phyloP scores from a whole-genome alignment of 2,113 vertebrate species.

The Mohoua ochrocephala region DNA sequence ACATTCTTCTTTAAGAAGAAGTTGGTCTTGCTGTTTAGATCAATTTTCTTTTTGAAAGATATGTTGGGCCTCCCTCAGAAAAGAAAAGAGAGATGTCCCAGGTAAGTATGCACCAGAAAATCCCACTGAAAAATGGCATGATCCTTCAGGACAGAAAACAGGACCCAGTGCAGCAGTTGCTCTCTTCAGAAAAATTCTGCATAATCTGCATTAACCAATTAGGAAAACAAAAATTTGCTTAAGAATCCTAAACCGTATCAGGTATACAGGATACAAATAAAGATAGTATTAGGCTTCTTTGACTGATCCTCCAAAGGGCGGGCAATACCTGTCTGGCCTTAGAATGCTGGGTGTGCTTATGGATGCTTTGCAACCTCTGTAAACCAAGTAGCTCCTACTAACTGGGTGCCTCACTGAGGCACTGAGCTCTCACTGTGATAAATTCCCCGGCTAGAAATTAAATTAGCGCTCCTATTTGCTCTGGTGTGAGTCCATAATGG shows the following conservation, averaged over 20 bases:
- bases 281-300: neutral
- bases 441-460: slow-evolving; percentile 61
- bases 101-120: neutral
- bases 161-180: neutral
- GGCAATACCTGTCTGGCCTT: neutral
- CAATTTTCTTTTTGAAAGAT: neutral
- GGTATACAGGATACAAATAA: neutral
- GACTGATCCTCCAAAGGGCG: neutral
- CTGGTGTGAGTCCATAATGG: slow-evolving; percentile 34
- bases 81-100: neutral
- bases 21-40: neutral
- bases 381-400: neutral
- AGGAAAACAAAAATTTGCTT: neutral
- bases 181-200: neutral
- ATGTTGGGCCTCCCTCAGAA: neutral
- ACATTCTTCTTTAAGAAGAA: neutral
- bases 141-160: neutral
- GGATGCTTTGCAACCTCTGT: neutral
- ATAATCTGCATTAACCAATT: neutral
- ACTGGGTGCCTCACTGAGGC: neutral
- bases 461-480: slow-evolving; percentile 52
- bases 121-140: neutral
- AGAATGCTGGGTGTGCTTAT: accelerated
- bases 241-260: neutral
- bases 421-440: neutral